Percentiles rank a stretch among this genome's conserved stretches.
Evolutionary conservation across 2,797 vertebrate genomes (phyloP).

Genomic region (Chelonia mydas): DNA sequence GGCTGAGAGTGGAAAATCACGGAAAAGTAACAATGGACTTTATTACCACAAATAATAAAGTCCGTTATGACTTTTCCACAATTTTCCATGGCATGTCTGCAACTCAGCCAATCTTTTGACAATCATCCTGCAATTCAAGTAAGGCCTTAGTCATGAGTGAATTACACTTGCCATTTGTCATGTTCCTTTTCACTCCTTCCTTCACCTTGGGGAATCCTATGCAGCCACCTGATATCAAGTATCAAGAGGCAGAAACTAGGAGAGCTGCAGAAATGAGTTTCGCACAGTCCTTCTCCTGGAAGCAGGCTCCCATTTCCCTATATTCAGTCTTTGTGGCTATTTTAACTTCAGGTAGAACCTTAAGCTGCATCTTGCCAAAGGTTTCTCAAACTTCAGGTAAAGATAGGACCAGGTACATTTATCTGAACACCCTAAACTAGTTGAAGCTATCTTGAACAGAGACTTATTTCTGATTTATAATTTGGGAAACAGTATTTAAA

Average conservation of each 20-base stretch:
- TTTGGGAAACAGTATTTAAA: not conserved
- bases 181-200: not conserved
- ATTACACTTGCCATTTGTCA: not conserved
- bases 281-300: not conserved
- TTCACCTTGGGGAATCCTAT: not conserved
- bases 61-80: not conserved
- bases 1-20: not conserved
- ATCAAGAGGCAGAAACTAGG: not conserved
- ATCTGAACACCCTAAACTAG: not conserved
- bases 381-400: not conserved
- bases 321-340: not conserved
- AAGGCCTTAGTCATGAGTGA: not conserved
- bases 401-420: too few species aligned
- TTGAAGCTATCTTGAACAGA: not conserved
- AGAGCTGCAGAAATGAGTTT: not conserved
- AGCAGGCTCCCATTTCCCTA: not conserved
- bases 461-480: not conserved
- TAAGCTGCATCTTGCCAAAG: not conserved
- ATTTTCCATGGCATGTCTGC: not conserved
- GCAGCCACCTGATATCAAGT: not conserved
- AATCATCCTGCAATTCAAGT: not conserved
- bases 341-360: not conserved
- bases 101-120: not conserved
- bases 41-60: not conserved
- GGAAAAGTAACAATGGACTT: not conserved